Conservation (phyloP, 2,797 vertebrate species). For the Thaleichthys pacificus region DNA sequence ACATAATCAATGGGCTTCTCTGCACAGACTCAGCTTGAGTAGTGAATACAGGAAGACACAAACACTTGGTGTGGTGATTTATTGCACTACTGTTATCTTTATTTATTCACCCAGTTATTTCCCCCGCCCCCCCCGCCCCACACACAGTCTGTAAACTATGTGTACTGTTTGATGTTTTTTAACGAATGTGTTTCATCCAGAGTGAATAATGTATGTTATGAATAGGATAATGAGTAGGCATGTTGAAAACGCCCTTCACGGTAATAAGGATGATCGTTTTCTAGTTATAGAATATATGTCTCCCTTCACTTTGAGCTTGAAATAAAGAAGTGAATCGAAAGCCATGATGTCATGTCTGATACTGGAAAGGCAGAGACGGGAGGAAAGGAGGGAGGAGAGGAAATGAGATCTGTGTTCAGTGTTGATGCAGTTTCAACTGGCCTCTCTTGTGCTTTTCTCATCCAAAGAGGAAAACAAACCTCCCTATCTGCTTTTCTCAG, state of each 20-base stretch:
- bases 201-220: neutral
- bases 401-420: no score
- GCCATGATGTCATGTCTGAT: no score
- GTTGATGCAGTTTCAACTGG: no score
- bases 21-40: conserved; percentile 25
- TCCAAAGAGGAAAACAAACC: no score
- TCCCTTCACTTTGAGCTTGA: neutral
- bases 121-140: no score
- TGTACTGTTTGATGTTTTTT: neutral
- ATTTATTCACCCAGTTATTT: neutral
- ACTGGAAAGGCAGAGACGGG: no score
- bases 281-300: neutral
- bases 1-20: conserved; percentile 29
- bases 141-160: no score
- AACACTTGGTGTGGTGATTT: neutral
- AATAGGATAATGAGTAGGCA: neutral
- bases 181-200: neutral
- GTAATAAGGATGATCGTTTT: no score
- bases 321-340: neutral
- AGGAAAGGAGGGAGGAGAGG: no score
- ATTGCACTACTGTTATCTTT: neutral
- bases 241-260: neutral
- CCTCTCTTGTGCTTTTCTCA: no score
- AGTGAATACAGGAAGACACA: neutral
- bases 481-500: no score